Evolutionary conservation across 1,140 invertebrate genomes (phyloP).

Genomic region (Drosophila erecta): DNA sequence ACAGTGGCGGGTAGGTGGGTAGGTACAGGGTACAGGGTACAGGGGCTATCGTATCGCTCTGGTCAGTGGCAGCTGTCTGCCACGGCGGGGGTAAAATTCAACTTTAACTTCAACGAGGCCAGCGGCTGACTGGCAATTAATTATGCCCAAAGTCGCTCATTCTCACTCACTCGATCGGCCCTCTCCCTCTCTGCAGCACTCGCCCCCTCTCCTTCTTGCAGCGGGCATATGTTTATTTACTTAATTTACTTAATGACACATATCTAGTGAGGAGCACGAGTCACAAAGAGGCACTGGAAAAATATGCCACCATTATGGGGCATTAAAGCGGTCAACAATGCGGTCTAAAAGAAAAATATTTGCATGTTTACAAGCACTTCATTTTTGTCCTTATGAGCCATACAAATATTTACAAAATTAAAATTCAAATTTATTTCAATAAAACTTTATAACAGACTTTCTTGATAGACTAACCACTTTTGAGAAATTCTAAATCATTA

Average conservation of each 20-base stretch:
- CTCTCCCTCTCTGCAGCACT: not conserved
- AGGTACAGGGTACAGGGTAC: not conserved
- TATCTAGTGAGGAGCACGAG: conserved; percentile 48
- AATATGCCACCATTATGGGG: not conserved
- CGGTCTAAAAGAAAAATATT: not conserved
- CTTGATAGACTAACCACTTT: no score
- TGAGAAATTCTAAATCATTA: no score
- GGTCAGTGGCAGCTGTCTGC: conserved; percentile 52
- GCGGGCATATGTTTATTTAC: conserved; percentile 83
- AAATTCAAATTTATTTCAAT: no score
- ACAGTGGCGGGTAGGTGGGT: conserved; percentile 11
- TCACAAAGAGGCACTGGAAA: conserved; percentile 17
- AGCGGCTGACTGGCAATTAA: conserved; percentile 81
- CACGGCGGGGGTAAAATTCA: conserved; percentile 42
- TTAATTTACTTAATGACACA: conserved; percentile 84
- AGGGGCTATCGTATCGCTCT: not conserved
- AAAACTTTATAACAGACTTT: no score
- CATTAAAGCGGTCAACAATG: not conserved
- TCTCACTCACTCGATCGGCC: conserved; percentile 39
- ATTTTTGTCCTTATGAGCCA: no score
- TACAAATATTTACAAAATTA: no score
- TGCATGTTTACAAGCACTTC: not conserved
- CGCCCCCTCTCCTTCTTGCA: conserved; percentile 36
- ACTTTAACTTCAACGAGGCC: conserved; percentile 57
- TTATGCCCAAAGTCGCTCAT: conserved; percentile 69